phyloP scores from a whole-genome alignment of 2,888 invertebrate species.

The Sepioteuthis lessoniana region DNA sequence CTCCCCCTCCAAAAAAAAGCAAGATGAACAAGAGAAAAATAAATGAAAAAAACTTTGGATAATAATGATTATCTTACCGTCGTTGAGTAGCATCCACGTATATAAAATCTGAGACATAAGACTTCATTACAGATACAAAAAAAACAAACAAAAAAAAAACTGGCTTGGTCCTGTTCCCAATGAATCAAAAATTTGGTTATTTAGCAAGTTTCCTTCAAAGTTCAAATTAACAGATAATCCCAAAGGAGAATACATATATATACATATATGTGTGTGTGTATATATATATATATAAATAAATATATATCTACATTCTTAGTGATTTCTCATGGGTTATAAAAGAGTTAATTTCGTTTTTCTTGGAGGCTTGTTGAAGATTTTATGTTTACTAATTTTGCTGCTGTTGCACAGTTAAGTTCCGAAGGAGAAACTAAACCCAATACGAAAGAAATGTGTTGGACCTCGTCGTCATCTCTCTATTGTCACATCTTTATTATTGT shows the following conservation, averaged over 20 bases:
- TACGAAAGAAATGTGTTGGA: conserved; percentile 5
- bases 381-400: background rate
- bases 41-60: background rate
- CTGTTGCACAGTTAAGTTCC: background rate
- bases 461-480: background rate
- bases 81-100: background rate
- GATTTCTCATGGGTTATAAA: background rate
- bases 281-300: background rate
- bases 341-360: too few species aligned
- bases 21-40: background rate
- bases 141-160: background rate
- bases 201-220: background rate
- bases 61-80: background rate
- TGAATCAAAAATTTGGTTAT: background rate
- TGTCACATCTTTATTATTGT: background rate
- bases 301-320: background rate
- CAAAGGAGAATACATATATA: background rate
- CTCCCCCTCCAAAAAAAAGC: background rate
- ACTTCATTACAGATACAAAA: background rate
- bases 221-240: background rate
- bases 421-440: background rate
- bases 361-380: background rate
- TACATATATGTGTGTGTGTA: too few species aligned
- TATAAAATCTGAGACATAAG: background rate
- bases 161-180: background rate